Conservation (phyloP, 2,888 invertebrate species). For the Cybosia mesomella region DNA sequence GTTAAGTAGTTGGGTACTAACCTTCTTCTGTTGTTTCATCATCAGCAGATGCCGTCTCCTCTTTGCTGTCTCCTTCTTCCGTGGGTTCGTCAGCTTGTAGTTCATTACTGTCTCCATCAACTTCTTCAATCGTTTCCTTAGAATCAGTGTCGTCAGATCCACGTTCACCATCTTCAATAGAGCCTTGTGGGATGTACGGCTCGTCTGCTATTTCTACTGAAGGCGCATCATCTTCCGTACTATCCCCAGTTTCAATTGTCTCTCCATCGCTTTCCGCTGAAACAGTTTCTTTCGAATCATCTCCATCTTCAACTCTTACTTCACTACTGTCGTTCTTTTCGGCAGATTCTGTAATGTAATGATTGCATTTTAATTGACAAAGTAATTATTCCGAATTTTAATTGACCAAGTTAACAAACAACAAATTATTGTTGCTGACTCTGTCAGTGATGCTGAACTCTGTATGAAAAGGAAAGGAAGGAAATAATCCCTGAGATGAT, state of each 20-base stretch:
- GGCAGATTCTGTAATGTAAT: slow-evolving; percentile 73
- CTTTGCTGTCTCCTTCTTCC: slow-evolving; percentile 67
- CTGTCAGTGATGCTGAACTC: too few species aligned
- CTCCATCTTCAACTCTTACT: slow-evolving; percentile 72
- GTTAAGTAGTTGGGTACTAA: slow-evolving; percentile 47
- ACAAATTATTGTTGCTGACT: too few species aligned
- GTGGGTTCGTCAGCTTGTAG: slow-evolving; percentile 44
- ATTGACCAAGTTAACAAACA: too few species aligned
- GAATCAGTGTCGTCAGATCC: slow-evolving; percentile 71
- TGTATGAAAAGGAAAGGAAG: too few species aligned
- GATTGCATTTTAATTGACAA: neutral
- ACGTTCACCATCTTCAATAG: slow-evolving; percentile 79
- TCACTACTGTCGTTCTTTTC: slow-evolving; percentile 85
- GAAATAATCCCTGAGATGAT: too few species aligned
- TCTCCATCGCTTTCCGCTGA: slow-evolving; percentile 75
- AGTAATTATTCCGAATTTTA: neutral
- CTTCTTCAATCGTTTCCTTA: slow-evolving; percentile 66
- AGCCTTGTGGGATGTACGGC: slow-evolving; percentile 79
- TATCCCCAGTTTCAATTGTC: slow-evolving; percentile 60
- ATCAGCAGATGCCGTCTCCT: slow-evolving; percentile 78
- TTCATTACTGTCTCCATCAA: slow-evolving; percentile 71
- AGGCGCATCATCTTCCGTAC: slow-evolving; percentile 71
- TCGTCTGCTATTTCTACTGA: slow-evolving; percentile 83
- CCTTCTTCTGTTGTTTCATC: slow-evolving; percentile 80
- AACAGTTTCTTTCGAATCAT: slow-evolving; percentile 78